A percentile compares a stretch with the other conserved stretches of the same genome.
Conservation (phyloP, 2,113 vertebrate genomes). For the Psilopogon haemacephalus region DNA sequence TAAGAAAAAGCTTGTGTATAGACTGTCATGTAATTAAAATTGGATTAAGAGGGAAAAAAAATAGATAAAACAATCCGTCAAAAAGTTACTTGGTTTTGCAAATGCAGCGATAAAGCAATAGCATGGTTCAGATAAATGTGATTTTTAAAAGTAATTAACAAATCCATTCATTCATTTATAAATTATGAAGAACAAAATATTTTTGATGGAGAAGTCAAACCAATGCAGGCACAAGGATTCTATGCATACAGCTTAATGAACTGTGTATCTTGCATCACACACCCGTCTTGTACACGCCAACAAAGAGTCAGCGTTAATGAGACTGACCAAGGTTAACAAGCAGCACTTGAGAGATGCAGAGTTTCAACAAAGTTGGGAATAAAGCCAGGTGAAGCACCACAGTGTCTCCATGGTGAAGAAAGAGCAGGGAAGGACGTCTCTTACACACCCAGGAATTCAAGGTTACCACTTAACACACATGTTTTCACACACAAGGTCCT, state of each 20-base stretch:
- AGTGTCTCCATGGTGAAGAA: neutral
- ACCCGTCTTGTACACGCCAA: neutral
- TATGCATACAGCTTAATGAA: neutral
- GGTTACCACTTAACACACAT: neutral
- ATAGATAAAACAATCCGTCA: neutral
- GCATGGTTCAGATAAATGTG: rapidly evolving
- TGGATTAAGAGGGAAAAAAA: neutral
- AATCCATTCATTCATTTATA: neutral
- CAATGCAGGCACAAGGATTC: neutral
- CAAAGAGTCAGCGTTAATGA: neutral
- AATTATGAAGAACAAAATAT: neutral
- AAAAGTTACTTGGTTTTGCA: neutral
- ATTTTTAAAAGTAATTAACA: neutral
- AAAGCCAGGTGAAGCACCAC: neutral
- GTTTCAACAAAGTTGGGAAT: neutral
- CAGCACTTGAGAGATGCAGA: neutral
- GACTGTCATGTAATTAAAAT: neutral
- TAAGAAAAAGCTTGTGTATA: neutral
- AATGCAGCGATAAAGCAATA: neutral
- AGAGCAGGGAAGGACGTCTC: neutral
- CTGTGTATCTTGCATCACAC: neutral
- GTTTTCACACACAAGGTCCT: neutral
- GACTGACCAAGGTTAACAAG: neutral
- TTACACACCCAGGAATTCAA: neutral
- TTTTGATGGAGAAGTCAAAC: neutral